phyloP scores from a whole-genome alignment of 2,113 vertebrate genomes.

The Hippocampus mohnikei region DNA sequence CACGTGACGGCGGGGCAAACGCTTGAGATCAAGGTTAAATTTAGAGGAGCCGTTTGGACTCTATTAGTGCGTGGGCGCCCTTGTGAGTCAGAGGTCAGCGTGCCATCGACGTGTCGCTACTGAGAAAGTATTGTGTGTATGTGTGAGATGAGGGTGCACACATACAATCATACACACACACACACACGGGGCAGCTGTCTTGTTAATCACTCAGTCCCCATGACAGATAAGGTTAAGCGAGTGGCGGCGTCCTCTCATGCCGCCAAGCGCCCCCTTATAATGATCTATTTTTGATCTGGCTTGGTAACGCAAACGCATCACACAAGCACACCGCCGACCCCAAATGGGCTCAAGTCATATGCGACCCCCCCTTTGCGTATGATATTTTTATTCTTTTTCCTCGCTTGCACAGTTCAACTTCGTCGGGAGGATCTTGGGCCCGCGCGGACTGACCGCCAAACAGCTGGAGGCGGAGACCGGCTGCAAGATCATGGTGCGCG shows the following conservation, averaged over 20 bases:
- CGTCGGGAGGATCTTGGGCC: slow-evolving; percentile 97
- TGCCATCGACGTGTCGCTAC: slow-evolving; percentile 2
- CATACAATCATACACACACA: slow-evolving; percentile 22
- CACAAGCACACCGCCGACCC: slow-evolving; percentile 27
- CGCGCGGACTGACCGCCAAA: slow-evolving; percentile 95
- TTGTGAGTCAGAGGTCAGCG: slow-evolving; percentile 18
- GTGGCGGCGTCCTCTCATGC: slow-evolving; percentile 55
- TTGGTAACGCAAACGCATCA: slow-evolving; percentile 47
- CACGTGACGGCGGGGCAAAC: slow-evolving; percentile 55
- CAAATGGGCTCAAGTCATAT: slow-evolving; percentile 15
- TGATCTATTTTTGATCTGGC: slow-evolving; percentile 63
- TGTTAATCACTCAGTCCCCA: slow-evolving; percentile 76
- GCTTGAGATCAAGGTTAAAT: slow-evolving; percentile 65
- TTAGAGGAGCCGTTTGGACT: slow-evolving; percentile 56
- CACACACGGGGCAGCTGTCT: slow-evolving; percentile 58
- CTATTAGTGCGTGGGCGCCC: slow-evolving; percentile 31
- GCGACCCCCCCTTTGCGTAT: slow-evolving; percentile 6
- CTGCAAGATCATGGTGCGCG: slow-evolving; percentile 99
- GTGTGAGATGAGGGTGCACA: slow-evolving; percentile 15
- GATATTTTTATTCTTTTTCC: neutral
- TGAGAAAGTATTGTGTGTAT: slow-evolving; percentile 2
- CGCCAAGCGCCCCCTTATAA: slow-evolving; percentile 58
- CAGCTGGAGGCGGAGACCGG: slow-evolving; percentile 98
- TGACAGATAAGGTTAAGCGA: slow-evolving; percentile 88
- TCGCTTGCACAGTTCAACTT: slow-evolving; percentile 86